These are phyloP conservation scores for Rhadinocentrus ornatus DNA, from an alignment of 2,797 vertebrate species.

Conservation along the genomic window DNA sequence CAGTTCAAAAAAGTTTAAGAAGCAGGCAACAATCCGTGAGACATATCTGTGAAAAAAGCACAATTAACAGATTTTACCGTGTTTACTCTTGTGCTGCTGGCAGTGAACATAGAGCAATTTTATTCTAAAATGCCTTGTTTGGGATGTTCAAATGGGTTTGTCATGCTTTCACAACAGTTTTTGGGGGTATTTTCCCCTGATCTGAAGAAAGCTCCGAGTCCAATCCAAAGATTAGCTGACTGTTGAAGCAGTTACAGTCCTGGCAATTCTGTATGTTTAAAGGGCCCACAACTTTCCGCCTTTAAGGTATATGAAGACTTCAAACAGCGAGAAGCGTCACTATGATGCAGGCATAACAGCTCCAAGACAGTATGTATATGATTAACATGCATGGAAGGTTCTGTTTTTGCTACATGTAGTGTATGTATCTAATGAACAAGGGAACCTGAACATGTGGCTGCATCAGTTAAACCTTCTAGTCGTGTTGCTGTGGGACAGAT, in stretches of 20 bases:
- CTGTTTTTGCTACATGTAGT: conserved; percentile 21
- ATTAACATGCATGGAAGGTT: conserved; percentile 3
- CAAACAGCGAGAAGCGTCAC: conserved; percentile 51
- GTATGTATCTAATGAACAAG: not conserved
- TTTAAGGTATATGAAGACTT: conserved; percentile 54
- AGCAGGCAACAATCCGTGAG: not conserved
- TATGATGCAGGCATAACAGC: conserved; percentile 9
- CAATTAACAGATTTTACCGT: conserved; percentile 30
- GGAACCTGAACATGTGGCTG: not conserved
- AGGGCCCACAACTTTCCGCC: conserved; percentile 59
- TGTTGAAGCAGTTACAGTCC: conserved; percentile 45
- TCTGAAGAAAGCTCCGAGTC: conserved; percentile 54
- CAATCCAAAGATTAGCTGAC: conserved; percentile 67
- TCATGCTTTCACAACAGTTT: conserved; percentile 45
- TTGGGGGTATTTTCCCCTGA: conserved; percentile 47
- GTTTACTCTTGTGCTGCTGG: conserved; percentile 28
- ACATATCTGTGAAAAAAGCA: conserved; percentile 13
- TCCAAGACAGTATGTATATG: conserved; percentile 21
- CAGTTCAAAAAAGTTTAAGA: not conserved
- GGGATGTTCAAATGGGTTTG: conserved; percentile 58
- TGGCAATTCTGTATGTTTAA: conserved; percentile 66
- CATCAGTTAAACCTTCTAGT: not conserved
- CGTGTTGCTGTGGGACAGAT: not conserved
- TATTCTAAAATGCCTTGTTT: conserved; percentile 1
- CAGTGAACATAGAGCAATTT: conserved; percentile 37